Evolutionary conservation across 2,888 invertebrate species (phyloP).

Genomic region (Yponomeuta cagnagella): DNA sequence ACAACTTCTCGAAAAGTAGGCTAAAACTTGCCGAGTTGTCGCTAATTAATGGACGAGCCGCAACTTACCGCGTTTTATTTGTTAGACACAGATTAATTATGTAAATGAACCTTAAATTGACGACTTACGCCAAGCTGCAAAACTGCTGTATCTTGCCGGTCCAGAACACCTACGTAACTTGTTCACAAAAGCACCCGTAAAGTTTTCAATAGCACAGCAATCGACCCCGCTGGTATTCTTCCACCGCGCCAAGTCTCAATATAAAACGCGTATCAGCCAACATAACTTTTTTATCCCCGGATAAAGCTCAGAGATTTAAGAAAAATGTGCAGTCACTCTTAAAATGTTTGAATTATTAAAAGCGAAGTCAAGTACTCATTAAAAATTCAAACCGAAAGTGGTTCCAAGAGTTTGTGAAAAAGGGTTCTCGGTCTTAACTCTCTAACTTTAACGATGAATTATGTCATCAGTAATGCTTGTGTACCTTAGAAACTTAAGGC

Average conservation of each 20-base stretch:
- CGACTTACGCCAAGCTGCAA: conserved; percentile 10
- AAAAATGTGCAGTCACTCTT: conserved; percentile 18
- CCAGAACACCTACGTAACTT: background rate
- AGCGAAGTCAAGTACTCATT: conserved; percentile 35
- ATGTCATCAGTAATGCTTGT: conserved; percentile 4
- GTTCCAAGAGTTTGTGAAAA: conserved; percentile 24
- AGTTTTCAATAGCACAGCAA: background rate
- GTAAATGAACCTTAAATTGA: conserved; percentile 41
- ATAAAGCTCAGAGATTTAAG: conserved; percentile 16
- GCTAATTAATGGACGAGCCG: conserved; percentile 43
- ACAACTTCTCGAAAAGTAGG: conserved; percentile 24
- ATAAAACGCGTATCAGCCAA: background rate
- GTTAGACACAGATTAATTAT: conserved; percentile 51
- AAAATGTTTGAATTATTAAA: conserved; percentile 32
- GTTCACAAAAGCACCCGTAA: background rate
- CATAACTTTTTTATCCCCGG: background rate
- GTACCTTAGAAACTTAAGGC: background rate
- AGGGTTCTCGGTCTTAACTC: conserved; percentile 1
- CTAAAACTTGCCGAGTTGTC: conserved; percentile 30
- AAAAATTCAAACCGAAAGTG: conserved; percentile 34
- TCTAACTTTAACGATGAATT: conserved; percentile 8
- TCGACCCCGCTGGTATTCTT: background rate
- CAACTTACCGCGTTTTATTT: conserved; percentile 30
- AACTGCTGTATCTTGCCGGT: conserved; percentile 17
- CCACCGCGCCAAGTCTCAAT: background rate